Conservation (phyloP, 2,888 invertebrate genomes). For the Melanostoma mellinum region DNA sequence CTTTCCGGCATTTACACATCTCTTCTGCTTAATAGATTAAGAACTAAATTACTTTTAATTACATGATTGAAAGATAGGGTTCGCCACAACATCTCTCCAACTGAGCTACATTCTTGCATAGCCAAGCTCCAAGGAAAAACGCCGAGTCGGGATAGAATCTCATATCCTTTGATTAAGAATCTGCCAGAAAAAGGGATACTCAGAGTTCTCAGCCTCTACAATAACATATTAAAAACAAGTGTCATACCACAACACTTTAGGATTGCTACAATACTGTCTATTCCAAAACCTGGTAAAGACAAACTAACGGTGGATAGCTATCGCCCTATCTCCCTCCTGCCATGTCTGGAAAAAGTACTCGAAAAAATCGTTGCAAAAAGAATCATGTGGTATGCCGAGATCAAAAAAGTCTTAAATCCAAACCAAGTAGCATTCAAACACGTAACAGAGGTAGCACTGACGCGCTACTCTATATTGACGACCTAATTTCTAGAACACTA, state of each 20-base stretch:
- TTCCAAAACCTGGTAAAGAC: slow-evolving; percentile 18
- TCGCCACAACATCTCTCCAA: background rate
- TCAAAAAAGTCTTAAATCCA: slow-evolving; percentile 1
- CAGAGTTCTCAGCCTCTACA: slow-evolving; percentile 5
- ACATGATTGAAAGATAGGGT: too few relatives aligned
- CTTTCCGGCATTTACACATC: too few relatives aligned
- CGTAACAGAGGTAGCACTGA: background rate
- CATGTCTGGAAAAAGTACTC: slow-evolving; percentile 11
- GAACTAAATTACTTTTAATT: too few relatives aligned
- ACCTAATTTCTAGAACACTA: slow-evolving; percentile 2
- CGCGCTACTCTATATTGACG: slow-evolving; percentile 11
- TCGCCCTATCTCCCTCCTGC: slow-evolving; percentile 15
- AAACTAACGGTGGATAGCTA: slow-evolving; percentile 2
- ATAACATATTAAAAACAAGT: slow-evolving; percentile 2
- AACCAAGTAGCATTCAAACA: slow-evolving; percentile 27
- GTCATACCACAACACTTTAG: slow-evolving; percentile 31
- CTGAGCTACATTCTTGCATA: background rate
- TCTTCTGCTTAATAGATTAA: too few relatives aligned
- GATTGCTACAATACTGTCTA: slow-evolving; percentile 21
- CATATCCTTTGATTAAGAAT: slow-evolving; percentile 28
- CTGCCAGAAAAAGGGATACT: background rate
- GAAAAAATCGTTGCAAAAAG: slow-evolving; percentile 42
- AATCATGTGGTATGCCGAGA: slow-evolving; percentile 13
- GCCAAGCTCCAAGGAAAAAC: slow-evolving; percentile 26
- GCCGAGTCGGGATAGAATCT: slow-evolving; percentile 17